phyloP scores from a whole-genome alignment of 2,888 invertebrate genomes.

The Nezara viridula region DNA sequence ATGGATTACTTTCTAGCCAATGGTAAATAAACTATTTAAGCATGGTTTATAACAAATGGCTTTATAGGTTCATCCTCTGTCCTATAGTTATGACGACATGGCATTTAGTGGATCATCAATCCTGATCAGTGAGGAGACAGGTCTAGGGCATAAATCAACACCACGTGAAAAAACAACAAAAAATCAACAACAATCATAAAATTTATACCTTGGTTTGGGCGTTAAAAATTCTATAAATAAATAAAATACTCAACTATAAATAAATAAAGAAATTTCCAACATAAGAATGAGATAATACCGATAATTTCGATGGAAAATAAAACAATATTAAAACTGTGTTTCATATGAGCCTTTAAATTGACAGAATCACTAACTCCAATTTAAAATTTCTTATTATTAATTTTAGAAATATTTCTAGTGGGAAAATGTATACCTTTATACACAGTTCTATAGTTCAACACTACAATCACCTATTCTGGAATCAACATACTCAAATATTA shows the following conservation, averaged over 20 bases:
- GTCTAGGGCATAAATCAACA: slow-evolving; percentile 3
- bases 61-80: slow-evolving; percentile 24
- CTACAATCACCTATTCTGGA: too few relatives aligned
- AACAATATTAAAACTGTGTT: too few relatives aligned
- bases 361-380: too few relatives aligned
- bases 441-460: too few relatives aligned
- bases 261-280: too few relatives aligned
- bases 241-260: not conserved
- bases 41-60: not conserved
- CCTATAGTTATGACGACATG: not conserved
- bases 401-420: too few relatives aligned
- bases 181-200: not conserved
- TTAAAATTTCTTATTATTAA: too few relatives aligned
- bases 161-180: not conserved
- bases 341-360: too few relatives aligned
- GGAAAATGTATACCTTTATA: too few relatives aligned
- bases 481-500: too few relatives aligned
- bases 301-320: too few relatives aligned
- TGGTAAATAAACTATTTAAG: not conserved
- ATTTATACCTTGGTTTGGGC: not conserved
- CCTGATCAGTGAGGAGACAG: not conserved
- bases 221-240: not conserved
- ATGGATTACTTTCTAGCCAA: not conserved
- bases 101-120: slow-evolving; percentile 5
- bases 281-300: too few relatives aligned